Percentiles rank a stretch among this genome's conserved stretches.
Conservation (phyloP, 2,888 invertebrate species). For the Gisinianus flammeolus region DNA sequence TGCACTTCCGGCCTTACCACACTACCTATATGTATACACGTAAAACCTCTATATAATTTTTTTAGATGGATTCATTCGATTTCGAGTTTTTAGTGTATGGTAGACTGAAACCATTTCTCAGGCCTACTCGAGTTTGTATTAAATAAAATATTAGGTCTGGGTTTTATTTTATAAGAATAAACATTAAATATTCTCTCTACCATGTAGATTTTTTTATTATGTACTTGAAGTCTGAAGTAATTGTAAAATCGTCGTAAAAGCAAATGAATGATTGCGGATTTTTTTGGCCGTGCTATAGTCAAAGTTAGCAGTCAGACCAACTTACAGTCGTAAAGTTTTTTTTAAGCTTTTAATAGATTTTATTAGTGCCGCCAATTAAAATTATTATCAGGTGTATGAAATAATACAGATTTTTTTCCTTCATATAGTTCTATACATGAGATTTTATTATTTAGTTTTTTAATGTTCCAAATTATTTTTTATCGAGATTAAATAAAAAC, state of each 20-base stretch:
- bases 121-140: neutral
- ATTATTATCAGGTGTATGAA: neutral
- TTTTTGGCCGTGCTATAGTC: neutral
- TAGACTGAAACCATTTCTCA: conserved; percentile 6
- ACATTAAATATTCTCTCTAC: neutral
- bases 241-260: no score
- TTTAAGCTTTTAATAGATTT: conserved; percentile 2
- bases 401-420: neutral
- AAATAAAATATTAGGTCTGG: no score
- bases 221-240: no score
- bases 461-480: conserved; percentile 7
- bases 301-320: neutral
- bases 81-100: neutral
- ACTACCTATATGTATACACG: conserved; percentile 17
- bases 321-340: neutral
- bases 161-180: no score
- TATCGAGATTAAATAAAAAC: neutral
- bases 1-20: conserved; percentile 40
- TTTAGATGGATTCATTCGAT: conserved; percentile 13
- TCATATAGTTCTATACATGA: neutral
- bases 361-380: conserved; percentile 3
- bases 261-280: neutral
- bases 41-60: neutral
- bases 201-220: neutral
- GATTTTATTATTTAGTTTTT: conserved; percentile 4